phyloP scores from a whole-genome alignment of 2,888 invertebrate genomes.

The Camponotus fellah region DNA sequence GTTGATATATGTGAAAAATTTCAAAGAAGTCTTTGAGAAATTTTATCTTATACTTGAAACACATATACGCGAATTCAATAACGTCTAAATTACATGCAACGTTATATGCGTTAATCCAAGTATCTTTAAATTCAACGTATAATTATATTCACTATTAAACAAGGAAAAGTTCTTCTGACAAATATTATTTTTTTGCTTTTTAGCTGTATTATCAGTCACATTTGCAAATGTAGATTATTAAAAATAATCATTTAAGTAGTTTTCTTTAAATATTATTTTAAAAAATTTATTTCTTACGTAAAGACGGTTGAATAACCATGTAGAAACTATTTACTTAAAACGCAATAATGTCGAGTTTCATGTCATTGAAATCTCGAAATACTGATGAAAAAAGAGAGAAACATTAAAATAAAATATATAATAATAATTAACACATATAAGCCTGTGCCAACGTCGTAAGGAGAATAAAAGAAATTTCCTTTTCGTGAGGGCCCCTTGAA shows the following conservation, averaged over 20 bases:
- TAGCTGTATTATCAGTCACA: not conserved
- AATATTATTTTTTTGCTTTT: not conserved
- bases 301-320: not conserved
- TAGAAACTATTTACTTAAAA: not conserved
- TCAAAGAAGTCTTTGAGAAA: not conserved
- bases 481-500: slow-evolving; percentile 17
- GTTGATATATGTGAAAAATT: slow-evolving; percentile 20
- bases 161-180: not conserved
- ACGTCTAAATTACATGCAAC: not conserved
- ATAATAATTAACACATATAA: not conserved
- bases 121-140: not conserved
- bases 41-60: not conserved
- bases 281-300: not conserved
- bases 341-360: not conserved
- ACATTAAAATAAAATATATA: slow-evolving; percentile 8
- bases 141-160: not conserved
- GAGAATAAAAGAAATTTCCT: slow-evolving; percentile 21
- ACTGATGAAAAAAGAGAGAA: not conserved
- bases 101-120: not conserved
- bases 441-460: not conserved
- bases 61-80: not conserved
- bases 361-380: not conserved
- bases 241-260: not conserved
- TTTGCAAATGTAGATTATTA: not conserved
- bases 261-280: not conserved